Base-by-base conservation (phyloP, 1,140 invertebrate genomes). In the Helicorthomorpha holstii region DNA sequence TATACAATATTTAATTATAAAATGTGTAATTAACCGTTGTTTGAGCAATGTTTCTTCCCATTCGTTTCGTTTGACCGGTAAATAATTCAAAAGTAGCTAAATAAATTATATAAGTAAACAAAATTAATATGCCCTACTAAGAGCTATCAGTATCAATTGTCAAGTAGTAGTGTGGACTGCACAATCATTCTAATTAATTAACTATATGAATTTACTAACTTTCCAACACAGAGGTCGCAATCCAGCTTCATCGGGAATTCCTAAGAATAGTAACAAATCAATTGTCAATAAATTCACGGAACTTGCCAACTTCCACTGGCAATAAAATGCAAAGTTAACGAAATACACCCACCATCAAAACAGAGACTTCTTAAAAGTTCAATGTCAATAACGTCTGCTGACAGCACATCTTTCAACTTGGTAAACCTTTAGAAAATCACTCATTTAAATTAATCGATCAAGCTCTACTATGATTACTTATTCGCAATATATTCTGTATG, bases 181-280 rank as follows among this genome's bases (percentile, higher is more conserved):
- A 19, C n/a, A 12, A 12, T 34, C 16, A 49, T 26, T 16, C 4
- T 26, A 12, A 4, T 27, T 7, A 19, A 4, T 7, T 49, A 7
- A 10, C 10, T 46, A 10, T 22, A 19, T 4, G 21, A 19, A 47
- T 10, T 14, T 24, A 44, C 43, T 50, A 45, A 57, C 56, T 38
- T 81, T 84, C 86, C 86, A 92, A 55, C 83, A 83, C 14, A 85
- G 60, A 1, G 84, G 72, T 50, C 85, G 69, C 45, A 81, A 69
- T 0, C 82, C 82, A 55, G 78, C 77, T 59, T 84, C 81, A 63
- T 91, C 85, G 21, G 85, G 85, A 52, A 88, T 80, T 48, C 85
- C 85, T 87, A 59, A 52, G 64, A 67, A 57, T 60, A 52, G 55
- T 54, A 53, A 43, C 4, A 49, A 10, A 23, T n/a, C 4, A n/a